Percentiles rank a stretch among this genome's conserved stretches.
phyloP scores from a whole-genome alignment of 2,113 vertebrate species.

The Hippocampus guttulatus region DNA sequence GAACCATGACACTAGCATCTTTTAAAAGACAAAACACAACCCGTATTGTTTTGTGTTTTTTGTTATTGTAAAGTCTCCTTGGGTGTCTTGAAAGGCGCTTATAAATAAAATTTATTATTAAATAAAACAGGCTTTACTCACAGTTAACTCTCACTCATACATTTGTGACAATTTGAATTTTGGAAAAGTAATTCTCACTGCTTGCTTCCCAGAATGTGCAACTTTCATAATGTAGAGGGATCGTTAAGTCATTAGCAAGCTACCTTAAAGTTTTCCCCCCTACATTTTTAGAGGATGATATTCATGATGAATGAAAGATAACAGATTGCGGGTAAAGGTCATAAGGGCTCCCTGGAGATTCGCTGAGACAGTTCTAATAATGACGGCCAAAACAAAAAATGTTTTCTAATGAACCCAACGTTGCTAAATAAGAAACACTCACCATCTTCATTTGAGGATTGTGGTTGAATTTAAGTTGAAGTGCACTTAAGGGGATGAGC shows the following conservation, averaged over 20 bases:
- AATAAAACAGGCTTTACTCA: constrained; percentile 8
- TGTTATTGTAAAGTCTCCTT: too few relatives aligned
- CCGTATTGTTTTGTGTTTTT: too few relatives aligned
- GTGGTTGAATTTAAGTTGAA: constrained; percentile 88
- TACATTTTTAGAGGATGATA: constrained; percentile 92
- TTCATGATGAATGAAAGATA: constrained; percentile 95
- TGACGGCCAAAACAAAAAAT: constrained; percentile 77
- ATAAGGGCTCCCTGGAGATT: constrained; percentile 91
- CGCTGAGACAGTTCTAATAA: constrained; percentile 72
- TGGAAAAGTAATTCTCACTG: constrained; percentile 2
- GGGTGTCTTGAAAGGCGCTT: too few relatives aligned
- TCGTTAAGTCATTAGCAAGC: constrained; percentile 82
- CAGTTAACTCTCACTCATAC: not conserved
- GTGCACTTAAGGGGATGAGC: constrained; percentile 79
- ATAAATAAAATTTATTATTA: too few relatives aligned
- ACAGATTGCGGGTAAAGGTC: constrained; percentile 98
- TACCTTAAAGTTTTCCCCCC: constrained; percentile 97
- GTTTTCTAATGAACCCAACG: constrained; percentile 84
- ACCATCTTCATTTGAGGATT: constrained; percentile 73
- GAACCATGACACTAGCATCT: constrained; percentile 61
- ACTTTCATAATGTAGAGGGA: constrained; percentile 41
- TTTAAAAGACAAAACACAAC: constrained; percentile 64
- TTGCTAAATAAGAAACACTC: constrained; percentile 82
- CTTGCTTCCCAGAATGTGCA: constrained; percentile 24
- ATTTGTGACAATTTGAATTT: not conserved